A percentile compares a stretch with the other conserved stretches of the same genome.
Evolutionary conservation across 1,140 invertebrate genomes (phyloP).

Genomic region (Rhopalosiphum padi): DNA sequence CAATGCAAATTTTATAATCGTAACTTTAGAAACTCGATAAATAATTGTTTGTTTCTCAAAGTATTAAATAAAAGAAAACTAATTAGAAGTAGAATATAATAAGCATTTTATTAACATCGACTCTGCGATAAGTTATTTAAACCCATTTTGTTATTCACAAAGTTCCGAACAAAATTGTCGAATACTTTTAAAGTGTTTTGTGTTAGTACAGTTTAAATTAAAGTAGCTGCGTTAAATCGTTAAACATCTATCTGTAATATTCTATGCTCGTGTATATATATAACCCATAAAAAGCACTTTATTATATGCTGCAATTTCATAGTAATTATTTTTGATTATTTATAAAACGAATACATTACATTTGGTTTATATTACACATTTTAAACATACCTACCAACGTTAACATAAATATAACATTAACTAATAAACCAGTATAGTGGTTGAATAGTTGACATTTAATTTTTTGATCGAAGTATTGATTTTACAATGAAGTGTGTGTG

Average conservation of each 20-base stretch:
- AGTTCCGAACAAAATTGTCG: neutral
- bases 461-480: too few species aligned
- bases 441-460: neutral
- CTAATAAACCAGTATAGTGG: neutral
- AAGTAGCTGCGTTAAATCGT: neutral
- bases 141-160: neutral
- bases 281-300: neutral
- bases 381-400: neutral
- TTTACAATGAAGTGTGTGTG: too few species aligned
- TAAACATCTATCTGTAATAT: neutral
- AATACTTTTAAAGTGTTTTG: neutral
- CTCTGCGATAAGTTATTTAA: neutral
- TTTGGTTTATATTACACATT: neutral
- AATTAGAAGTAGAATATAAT: slow-evolving; percentile 3
- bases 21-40: neutral
- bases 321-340: slow-evolving; percentile 17
- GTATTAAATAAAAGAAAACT: neutral
- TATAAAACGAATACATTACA: neutral
- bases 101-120: slow-evolving; percentile 5
- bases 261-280: neutral
- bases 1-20: neutral
- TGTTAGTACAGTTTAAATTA: slow-evolving; percentile 18
- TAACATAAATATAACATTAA: neutral
- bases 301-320: neutral
- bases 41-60: neutral